Evolutionary conservation across 2,797 vertebrate species (phyloP), one percentile per base, ranked within the genome.

Genomic region (Propithecus deckenii): DNA sequence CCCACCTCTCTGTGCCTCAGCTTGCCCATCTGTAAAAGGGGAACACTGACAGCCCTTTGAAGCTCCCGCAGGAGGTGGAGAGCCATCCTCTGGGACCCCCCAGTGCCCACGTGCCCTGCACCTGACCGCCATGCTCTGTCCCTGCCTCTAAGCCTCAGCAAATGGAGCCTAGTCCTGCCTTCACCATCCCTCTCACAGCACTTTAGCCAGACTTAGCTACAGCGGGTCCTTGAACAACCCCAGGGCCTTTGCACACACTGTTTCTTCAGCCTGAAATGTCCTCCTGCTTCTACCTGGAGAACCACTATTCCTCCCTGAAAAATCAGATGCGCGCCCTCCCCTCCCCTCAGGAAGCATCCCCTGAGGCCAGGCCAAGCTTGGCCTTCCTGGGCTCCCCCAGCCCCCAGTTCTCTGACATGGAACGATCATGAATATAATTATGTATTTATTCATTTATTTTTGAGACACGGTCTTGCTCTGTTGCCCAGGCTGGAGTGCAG

Each of bases 61-160:
- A 76, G 32, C 7, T 71, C 59, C n/a, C 0, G 0, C 14, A 25
- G 55, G 78, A 80, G 7, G 46, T 43, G 2, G 74, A 59, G 15
- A 38, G 48, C 12, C 11, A 3, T 18, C 28, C n/a, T 8, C 35
- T 9, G 25, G 46, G 48, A 86, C 55, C 67, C n/a, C 46, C 5
- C 0, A 0, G 32, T 5, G 17, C 28, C 18, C 61, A 17, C 1
- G 0, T 7, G 23, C n/a, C 57, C 30, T 23, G 41, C 38, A 35
- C 72, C 86, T 41, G 11, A 46, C 76, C 9, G 6, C 35, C 59
- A 14, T 9, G 25, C 32, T 46, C 52, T 55, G 35, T 18, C 8
- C 43, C 43, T 48, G 32, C 32, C n/a, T 14, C 81, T 72, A 28
- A 2, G 59, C 71, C 78, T 91, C 94, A 25, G 28, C 4, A 11